phyloP scores from a whole-genome alignment of 2,113 vertebrate species.

The Butorides virescens region DNA sequence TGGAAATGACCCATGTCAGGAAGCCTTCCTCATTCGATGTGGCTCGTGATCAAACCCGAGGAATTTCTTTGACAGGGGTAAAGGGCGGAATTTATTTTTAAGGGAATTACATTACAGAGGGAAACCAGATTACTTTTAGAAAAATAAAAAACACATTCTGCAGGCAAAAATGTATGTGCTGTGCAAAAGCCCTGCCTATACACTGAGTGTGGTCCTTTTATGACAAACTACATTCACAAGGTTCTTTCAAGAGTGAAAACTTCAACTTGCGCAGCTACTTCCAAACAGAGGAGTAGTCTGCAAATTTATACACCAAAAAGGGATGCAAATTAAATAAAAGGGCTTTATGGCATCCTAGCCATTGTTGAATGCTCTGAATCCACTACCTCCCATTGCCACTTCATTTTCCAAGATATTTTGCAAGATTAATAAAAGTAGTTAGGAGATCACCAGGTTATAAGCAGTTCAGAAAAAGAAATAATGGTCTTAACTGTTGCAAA shows the following conservation, averaged over 20 bases:
- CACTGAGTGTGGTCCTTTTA: background rate
- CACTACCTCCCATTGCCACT: background rate
- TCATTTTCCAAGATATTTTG: conserved; percentile 19
- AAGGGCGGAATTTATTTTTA: conserved; percentile 46
- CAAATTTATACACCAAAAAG: background rate
- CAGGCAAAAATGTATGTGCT: background rate
- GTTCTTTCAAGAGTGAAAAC: conserved; percentile 2
- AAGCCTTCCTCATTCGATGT: conserved; percentile 17
- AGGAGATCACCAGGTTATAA: conserved; percentile 38
- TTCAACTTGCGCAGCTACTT: background rate
- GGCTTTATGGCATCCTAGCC: background rate
- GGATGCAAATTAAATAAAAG: background rate
- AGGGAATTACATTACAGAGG: background rate
- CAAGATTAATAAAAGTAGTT: conserved; percentile 32
- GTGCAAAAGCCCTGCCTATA: background rate
- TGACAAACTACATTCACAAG: background rate
- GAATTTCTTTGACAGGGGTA: conserved; percentile 32
- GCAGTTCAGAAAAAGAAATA: conserved; percentile 47
- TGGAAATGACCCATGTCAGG: conserved; percentile 22
- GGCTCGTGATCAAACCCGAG: conserved; percentile 10
- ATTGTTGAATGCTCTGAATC: background rate
- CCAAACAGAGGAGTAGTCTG: background rate
- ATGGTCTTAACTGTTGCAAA: conserved; percentile 46
- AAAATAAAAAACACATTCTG: conserved; percentile 7
- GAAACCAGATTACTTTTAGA: background rate